These are phyloP conservation scores for Umimayanthus chanpuru DNA, from an alignment of 92 coral and sea anemone species.

Conservation along the genomic window DNA sequence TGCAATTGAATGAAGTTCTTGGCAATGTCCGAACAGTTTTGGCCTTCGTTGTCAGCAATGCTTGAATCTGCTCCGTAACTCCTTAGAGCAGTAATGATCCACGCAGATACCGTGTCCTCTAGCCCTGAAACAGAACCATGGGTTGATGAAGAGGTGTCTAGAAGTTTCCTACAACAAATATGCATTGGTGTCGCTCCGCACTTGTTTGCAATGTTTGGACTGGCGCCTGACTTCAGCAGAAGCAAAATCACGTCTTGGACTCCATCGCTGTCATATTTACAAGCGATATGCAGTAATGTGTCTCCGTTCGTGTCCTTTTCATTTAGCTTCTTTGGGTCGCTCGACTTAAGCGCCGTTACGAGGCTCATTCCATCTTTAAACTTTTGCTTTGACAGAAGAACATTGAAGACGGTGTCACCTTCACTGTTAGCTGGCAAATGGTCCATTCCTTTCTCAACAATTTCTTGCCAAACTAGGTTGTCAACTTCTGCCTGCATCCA, in stretches of 20 bases:
- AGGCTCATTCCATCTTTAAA: not conserved
- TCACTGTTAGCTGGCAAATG: not conserved
- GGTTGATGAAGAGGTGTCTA: not conserved
- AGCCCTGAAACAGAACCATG: not conserved
- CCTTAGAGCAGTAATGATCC: not conserved
- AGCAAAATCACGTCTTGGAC: not conserved
- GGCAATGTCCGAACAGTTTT: not conserved
- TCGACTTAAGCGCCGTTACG: not conserved
- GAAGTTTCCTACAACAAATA: not conserved
- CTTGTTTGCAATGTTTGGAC: not conserved
- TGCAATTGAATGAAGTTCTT: not conserved
- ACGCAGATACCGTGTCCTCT: not conserved
- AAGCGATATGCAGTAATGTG: not conserved
- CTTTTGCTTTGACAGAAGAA: not conserved
- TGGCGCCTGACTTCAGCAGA: not conserved
- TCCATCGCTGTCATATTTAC: not conserved
- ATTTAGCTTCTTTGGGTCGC: not conserved
- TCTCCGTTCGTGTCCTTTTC: not conserved
- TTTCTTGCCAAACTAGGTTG: not conserved
- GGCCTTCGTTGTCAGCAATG: not conserved
- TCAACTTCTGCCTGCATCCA: not conserved
- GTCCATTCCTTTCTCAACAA: not conserved
- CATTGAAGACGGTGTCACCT: not conserved
- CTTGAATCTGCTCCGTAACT: not conserved
- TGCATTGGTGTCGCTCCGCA: not conserved